Conservation (phyloP, 2,888 invertebrate species). For the Caenorhabditis doughertyi region DNA sequence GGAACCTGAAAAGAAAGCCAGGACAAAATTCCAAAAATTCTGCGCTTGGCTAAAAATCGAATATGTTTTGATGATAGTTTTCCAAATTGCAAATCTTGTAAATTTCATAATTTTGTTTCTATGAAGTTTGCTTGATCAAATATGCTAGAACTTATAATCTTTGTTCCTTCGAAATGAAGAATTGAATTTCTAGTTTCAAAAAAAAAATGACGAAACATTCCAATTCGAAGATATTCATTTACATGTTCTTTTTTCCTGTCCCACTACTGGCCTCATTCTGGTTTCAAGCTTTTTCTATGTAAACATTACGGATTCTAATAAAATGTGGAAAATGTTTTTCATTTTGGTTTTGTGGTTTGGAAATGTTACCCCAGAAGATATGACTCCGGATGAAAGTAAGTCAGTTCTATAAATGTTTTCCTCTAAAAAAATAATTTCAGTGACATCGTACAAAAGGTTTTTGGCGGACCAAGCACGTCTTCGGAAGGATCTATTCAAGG, state of each 20-base stretch:
- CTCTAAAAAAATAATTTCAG: conserved; percentile 24
- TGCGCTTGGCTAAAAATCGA: conserved; percentile 18
- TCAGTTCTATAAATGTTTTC: too few relatives aligned
- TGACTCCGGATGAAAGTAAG: conserved; percentile 2
- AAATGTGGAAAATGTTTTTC: too few relatives aligned
- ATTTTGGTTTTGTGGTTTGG: too few relatives aligned
- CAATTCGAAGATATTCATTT: conserved; percentile 4
- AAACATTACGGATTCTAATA: too few relatives aligned
- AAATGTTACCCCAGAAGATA: not conserved
- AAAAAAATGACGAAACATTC: too few relatives aligned
- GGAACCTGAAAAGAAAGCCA: conserved; percentile 3
- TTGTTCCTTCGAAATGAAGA: not conserved
- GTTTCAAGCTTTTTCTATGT: not conserved
- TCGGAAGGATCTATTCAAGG: conserved; percentile 25
- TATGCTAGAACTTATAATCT: not conserved
- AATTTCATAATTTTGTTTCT: conserved; percentile 49
- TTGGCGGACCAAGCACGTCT: conserved; percentile 22
- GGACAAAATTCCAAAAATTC: not conserved
- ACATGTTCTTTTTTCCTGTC: conserved; percentile 1
- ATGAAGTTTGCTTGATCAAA: not conserved
- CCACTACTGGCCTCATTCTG: not conserved
- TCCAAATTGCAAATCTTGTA: conserved; percentile 43
- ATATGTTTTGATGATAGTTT: conserved; percentile 34
- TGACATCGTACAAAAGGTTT: conserved; percentile 17
- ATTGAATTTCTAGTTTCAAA: not conserved